Conservation (phyloP, 1,140 invertebrate species). For the Pararge aegeria region DNA sequence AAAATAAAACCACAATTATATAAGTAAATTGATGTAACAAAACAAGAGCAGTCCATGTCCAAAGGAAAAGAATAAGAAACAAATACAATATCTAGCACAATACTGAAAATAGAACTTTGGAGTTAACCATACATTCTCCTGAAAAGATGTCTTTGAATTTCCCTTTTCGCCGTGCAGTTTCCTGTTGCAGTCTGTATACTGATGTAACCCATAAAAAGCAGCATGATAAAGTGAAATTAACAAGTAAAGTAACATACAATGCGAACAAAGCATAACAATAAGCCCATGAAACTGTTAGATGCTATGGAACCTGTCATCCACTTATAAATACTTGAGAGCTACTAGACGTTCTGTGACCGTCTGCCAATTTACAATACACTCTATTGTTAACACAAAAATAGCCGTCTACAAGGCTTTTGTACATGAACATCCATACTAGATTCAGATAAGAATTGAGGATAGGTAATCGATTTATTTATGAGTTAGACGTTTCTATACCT, state of each 20-base stretch:
- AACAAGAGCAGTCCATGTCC: slow-evolving; percentile 16
- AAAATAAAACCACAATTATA: slow-evolving; percentile 11
- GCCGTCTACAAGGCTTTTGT: slow-evolving; percentile 46
- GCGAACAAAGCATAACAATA: slow-evolving; percentile 74
- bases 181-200: slow-evolving; percentile 86
- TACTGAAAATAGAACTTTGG: slow-evolving; percentile 74
- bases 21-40: slow-evolving; percentile 11
- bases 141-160: slow-evolving; percentile 89
- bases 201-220: slow-evolving; percentile 82
- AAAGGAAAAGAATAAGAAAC: slow-evolving; percentile 44
- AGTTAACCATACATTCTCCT: slow-evolving; percentile 85
- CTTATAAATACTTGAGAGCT: slow-evolving; percentile 26
- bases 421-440: slow-evolving; percentile 54
- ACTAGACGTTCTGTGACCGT: slow-evolving; percentile 29
- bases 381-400: slow-evolving; percentile 43
- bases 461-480: slow-evolving; percentile 76
- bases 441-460: slow-evolving; percentile 75
- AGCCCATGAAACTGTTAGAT: slow-evolving; percentile 61
- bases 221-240: slow-evolving; percentile 81
- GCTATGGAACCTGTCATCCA: slow-evolving; percentile 53
- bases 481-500: slow-evolving; percentile 75
- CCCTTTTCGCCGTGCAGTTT: slow-evolving; percentile 85
- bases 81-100: slow-evolving; percentile 68
- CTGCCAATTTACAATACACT: slow-evolving; percentile 29
- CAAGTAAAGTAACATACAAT: slow-evolving; percentile 70